phyloP scores from a whole-genome alignment of 2,888 invertebrate species.

The Thereva unica region DNA sequence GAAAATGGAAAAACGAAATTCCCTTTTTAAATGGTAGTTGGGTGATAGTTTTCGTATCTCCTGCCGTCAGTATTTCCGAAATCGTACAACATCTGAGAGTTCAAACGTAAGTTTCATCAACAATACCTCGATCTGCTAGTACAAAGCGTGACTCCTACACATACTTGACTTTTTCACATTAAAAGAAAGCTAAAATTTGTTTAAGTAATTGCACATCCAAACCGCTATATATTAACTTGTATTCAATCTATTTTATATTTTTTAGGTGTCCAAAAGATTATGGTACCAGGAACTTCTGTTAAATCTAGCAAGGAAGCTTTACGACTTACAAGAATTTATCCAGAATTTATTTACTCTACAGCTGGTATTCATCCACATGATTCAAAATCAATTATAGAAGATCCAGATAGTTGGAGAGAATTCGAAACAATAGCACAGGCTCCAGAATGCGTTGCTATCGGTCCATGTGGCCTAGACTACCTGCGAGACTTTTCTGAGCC shows the following conservation, averaged over 20 bases:
- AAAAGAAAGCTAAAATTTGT: too few species aligned
- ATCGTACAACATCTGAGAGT: too few species aligned
- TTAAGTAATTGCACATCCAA: too few species aligned
- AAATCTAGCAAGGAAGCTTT: conserved; percentile 89
- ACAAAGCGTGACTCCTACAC: too few species aligned
- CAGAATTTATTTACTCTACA: conserved; percentile 87
- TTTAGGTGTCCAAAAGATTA: conserved; percentile 87
- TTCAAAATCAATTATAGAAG: conserved; percentile 80
- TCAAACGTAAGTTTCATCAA: too few species aligned
- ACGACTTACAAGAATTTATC: conserved; percentile 85
- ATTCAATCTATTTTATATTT: neutral
- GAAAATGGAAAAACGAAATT: too few species aligned
- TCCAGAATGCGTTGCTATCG: conserved; percentile 89
- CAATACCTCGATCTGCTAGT: too few species aligned
- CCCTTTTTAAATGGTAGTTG: too few species aligned
- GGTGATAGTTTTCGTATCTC: too few species aligned
- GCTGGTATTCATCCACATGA: conserved; percentile 94
- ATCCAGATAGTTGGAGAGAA: conserved; percentile 74
- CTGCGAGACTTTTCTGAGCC: conserved; percentile 93
- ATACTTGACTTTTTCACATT: too few species aligned
- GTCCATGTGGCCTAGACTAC: conserved; percentile 93
- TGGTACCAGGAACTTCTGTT: conserved; percentile 90
- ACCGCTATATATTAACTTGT: too few species aligned
- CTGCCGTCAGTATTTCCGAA: too few species aligned
- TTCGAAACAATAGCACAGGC: conserved; percentile 75